Conservation (phyloP, 1,140 invertebrate genomes). For the Drosophila gunungcola region DNA sequence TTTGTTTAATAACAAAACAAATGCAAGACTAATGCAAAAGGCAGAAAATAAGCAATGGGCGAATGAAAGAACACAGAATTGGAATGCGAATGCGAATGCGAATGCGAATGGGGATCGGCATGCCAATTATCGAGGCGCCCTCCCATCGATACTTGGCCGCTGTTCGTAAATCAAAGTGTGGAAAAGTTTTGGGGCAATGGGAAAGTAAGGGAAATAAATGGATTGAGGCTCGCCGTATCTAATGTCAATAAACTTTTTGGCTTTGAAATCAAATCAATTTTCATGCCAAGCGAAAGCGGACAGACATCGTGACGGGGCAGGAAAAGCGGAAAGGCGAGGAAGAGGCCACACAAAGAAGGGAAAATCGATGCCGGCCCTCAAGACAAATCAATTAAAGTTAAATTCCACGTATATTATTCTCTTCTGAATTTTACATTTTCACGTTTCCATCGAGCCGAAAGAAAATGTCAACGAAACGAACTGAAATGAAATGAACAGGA, state of each 20-base stretch:
- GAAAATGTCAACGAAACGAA: slow-evolving; percentile 42
- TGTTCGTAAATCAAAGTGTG: slow-evolving; percentile 58
- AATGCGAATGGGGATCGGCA: slow-evolving; percentile 15
- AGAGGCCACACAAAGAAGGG: slow-evolving; percentile 1
- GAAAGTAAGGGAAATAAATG: slow-evolving; percentile 33
- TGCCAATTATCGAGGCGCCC: slow-evolving; percentile 54
- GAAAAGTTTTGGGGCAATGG: slow-evolving; percentile 57
- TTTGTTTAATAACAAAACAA: slow-evolving; percentile 67
- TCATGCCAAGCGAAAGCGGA: slow-evolving; percentile 37
- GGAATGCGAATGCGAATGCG: slow-evolving; percentile 14
- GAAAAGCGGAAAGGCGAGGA: slow-evolving; percentile 1
- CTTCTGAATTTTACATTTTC: slow-evolving; percentile 21
- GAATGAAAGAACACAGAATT: slow-evolving; percentile 39
- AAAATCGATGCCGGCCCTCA: slow-evolving; percentile 61
- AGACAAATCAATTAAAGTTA: slow-evolving; percentile 74
- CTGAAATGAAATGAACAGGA: slow-evolving; percentile 47
- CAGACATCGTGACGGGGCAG: slow-evolving; percentile 21
- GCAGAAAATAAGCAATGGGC: background rate
- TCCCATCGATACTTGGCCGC: slow-evolving; percentile 24
- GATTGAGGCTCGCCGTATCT: slow-evolving; percentile 47
- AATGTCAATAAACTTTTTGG: slow-evolving; percentile 76
- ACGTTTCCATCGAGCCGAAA: slow-evolving; percentile 8
- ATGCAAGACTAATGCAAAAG: slow-evolving; percentile 34
- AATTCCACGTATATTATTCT: slow-evolving; percentile 23
- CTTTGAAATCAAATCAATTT: slow-evolving; percentile 74